phyloP scores from a whole-genome alignment of 2,888 invertebrate genomes.

The Polydrusus cervinus region DNA sequence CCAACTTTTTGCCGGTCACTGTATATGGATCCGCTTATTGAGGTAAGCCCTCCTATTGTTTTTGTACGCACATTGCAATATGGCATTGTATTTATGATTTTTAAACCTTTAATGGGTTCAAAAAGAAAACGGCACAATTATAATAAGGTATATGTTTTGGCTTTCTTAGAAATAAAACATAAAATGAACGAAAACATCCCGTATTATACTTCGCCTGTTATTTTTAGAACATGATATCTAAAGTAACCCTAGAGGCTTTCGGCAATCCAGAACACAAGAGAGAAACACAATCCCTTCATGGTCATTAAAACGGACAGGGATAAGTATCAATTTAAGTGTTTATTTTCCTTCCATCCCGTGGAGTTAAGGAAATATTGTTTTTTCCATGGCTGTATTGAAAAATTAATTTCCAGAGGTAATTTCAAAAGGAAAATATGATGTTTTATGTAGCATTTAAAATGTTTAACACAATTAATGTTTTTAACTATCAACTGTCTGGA shows the following conservation, averaged over 20 bases:
- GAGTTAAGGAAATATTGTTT: not conserved
- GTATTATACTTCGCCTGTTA: not conserved
- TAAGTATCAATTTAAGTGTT: constrained; percentile 16
- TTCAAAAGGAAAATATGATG: not conserved
- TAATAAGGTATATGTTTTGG: not conserved
- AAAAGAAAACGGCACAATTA: too few relatives aligned
- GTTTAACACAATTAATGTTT: too few relatives aligned
- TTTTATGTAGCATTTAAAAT: not conserved
- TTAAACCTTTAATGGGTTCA: too few relatives aligned
- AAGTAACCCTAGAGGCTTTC: constrained; percentile 1
- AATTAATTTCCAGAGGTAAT: too few relatives aligned
- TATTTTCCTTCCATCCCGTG: not conserved
- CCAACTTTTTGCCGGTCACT: too few relatives aligned
- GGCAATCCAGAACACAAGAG: constrained; percentile 2
- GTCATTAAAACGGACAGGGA: constrained; percentile 4
- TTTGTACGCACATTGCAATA: too few relatives aligned
- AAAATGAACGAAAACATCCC: not conserved
- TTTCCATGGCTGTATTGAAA: not conserved
- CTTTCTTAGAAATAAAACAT: too few relatives aligned
- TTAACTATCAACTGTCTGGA: too few relatives aligned
- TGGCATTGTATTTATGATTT: too few relatives aligned
- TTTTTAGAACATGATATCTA: constrained; percentile 9
- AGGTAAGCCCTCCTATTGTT: too few relatives aligned
- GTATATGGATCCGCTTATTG: too few relatives aligned
- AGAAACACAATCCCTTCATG: constrained; percentile 18